Percentiles rank a stretch among this genome's conserved stretches.
Conservation (phyloP, 1,140 invertebrate species). For the Neodiprion fabricii region DNA sequence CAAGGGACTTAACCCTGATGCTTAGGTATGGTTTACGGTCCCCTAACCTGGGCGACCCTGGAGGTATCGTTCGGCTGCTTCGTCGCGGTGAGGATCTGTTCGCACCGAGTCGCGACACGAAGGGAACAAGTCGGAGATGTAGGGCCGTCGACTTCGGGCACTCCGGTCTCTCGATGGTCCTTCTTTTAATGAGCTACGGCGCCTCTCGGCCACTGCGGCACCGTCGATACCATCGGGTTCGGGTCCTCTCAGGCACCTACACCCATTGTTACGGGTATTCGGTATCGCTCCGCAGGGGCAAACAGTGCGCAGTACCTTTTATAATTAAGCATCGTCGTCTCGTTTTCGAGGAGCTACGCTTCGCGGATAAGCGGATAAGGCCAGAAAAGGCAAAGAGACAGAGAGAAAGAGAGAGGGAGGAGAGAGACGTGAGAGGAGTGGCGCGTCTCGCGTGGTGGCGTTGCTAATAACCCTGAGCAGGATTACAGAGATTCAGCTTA, state of each 20-base stretch:
- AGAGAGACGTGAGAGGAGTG: not conserved
- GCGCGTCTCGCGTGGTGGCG: not conserved
- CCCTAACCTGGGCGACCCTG: no score
- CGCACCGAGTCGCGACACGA: no score
- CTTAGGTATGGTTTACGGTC: no score
- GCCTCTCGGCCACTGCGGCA: not conserved
- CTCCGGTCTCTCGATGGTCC: not conserved
- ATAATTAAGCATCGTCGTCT: not conserved
- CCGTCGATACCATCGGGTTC: not conserved
- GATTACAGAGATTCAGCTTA: conserved; percentile 1
- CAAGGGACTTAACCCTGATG: no score
- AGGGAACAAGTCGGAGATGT: no score
- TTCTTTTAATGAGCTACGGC: not conserved
- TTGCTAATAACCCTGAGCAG: not conserved
- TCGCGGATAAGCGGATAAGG: not conserved
- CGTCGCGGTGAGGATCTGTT: no score
- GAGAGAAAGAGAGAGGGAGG: not conserved
- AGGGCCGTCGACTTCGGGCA: not conserved
- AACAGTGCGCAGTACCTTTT: not conserved
- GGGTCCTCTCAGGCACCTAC: not conserved
- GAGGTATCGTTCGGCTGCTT: no score
- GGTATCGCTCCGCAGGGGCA: not conserved
- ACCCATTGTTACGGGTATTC: not conserved
- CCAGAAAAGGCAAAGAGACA: not conserved
- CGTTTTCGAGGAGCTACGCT: not conserved